These are phyloP conservation scores for Brassicogethes aeneus DNA, from an alignment of 2,888 invertebrate genomes.

Conservation along the genomic window DNA sequence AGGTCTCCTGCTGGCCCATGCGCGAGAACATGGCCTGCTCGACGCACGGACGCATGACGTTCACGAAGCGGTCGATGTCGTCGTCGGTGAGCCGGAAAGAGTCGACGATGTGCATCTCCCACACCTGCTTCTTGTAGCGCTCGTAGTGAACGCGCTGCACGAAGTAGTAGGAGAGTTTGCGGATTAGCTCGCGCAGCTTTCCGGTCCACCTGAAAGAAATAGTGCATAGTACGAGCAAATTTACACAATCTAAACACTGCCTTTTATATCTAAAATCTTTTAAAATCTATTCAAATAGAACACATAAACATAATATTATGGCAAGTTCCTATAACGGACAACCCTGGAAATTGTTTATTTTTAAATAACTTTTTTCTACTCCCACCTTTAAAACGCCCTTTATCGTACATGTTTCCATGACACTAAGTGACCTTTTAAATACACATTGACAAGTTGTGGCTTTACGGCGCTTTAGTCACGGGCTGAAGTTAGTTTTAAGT, in stretches of 20 bases:
- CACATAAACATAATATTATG: slow-evolving; percentile 5
- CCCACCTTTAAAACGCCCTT: no score
- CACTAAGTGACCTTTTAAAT: no score
- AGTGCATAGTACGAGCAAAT: not conserved
- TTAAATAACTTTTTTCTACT: no score
- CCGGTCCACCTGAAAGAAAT: slow-evolving; percentile 53
- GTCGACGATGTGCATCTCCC: slow-evolving; percentile 63
- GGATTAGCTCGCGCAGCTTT: slow-evolving; percentile 57
- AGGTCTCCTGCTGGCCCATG: slow-evolving; percentile 51
- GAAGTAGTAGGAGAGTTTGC: slow-evolving; percentile 59
- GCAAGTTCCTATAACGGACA: no score
- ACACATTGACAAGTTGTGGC: no score
- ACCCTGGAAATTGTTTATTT: no score
- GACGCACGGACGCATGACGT: slow-evolving; percentile 62
- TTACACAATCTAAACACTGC: not conserved
- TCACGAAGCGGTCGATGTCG: slow-evolving; percentile 75
- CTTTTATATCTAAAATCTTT: no score
- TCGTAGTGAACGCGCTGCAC: slow-evolving; percentile 53
- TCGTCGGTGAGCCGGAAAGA: slow-evolving; percentile 64
- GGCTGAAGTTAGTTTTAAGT: no score
- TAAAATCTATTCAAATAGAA: no score
- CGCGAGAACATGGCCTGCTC: slow-evolving; percentile 74
- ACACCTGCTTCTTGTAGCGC: slow-evolving; percentile 51
- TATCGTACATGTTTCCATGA: no score
- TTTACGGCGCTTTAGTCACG: no score